These are phyloP conservation scores for Cynopterus brachyotis DNA, from an alignment of 2,113 vertebrate species.

Conservation along the genomic window DNA sequence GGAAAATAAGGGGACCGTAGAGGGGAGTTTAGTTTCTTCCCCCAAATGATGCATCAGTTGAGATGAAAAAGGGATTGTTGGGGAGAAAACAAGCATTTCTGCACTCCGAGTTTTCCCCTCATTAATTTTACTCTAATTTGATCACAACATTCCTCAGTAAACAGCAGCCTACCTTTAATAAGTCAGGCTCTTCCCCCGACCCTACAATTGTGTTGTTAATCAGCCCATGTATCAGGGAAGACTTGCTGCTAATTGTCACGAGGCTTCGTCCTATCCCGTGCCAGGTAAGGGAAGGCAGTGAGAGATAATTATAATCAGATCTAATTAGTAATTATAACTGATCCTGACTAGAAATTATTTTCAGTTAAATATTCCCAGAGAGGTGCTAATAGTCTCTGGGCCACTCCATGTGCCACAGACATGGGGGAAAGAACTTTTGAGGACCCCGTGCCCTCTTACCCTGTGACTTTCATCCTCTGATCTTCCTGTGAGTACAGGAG, in stretches of 20 bases:
- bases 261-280: constrained; percentile 64
- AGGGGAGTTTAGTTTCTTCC: not conserved
- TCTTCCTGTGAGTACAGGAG: not conserved
- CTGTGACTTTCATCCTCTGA: rapidly evolving
- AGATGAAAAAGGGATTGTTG: constrained; percentile 41
- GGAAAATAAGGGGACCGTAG: not conserved
- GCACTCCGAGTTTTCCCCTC: constrained; percentile 59
- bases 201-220: constrained; percentile 69
- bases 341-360: constrained; percentile 78
- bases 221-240: constrained; percentile 71
- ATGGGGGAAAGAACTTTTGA: not conserved
- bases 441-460: rapidly evolving
- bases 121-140: constrained; percentile 83
- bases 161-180: constrained; percentile 76
- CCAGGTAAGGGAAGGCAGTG: constrained; percentile 80
- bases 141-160: constrained; percentile 77
- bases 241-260: constrained; percentile 77
- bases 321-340: constrained; percentile 85
- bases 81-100: not conserved
- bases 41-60: not conserved
- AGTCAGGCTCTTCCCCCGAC: constrained; percentile 51
- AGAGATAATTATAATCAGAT: constrained; percentile 82
- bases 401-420: not conserved
- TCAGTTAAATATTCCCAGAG: constrained; percentile 75
- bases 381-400: not conserved